Evolutionary conservation across 2,888 invertebrate genomes (phyloP), one percentile per base, ranked within the genome.

Genomic region (Mythimna pallens): DNA sequence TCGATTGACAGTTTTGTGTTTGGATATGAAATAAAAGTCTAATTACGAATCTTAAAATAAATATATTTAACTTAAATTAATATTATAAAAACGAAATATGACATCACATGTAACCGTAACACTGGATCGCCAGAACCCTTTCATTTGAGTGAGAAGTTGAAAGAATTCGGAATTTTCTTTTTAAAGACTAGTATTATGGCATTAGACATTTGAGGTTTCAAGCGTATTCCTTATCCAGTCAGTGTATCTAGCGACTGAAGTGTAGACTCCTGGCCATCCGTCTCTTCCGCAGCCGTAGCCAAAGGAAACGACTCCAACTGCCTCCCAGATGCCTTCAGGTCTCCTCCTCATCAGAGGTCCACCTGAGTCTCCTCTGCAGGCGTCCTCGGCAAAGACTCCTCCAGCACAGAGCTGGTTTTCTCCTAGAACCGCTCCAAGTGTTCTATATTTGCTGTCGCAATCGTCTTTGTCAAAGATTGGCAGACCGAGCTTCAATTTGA

Each of bases 351-450:
- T 98, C 8, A 98, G 92, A 0, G 98, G 98, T 6, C 98, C 98
- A 0, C 98, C 98, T 0, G 98, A 98, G 85, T 98, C 98, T 0
- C 98, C 98, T 22, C 92, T 96, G 86, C 98, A 98, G 0, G 98
- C 97, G 87, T 98, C 98, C 86, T 97, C 96, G 6, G 97, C 96
- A 70, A 94, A 96, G 54, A 96, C 95, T 0, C 98, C 98, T 4
- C 98, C 98, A 14, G 98, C 98, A 87, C 98, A 98, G 0, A 98
- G 87, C 86, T 98, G 97, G 25, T 94, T 96, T 0, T 96, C 93
- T 0, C 94, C 95, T 47, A 97, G 89, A 2, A 89, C 88, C 0
- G 97, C 96, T 0, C 95, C 95, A 8, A 96, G 91, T 0, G 89
- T 85, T 17, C 91, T 90, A 85, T 97, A 97, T 63, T 97, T 96